These are phyloP conservation scores for Charadrius vociferus DNA, from an alignment of 2,113 vertebrate genomes.

Conservation along the genomic window DNA sequence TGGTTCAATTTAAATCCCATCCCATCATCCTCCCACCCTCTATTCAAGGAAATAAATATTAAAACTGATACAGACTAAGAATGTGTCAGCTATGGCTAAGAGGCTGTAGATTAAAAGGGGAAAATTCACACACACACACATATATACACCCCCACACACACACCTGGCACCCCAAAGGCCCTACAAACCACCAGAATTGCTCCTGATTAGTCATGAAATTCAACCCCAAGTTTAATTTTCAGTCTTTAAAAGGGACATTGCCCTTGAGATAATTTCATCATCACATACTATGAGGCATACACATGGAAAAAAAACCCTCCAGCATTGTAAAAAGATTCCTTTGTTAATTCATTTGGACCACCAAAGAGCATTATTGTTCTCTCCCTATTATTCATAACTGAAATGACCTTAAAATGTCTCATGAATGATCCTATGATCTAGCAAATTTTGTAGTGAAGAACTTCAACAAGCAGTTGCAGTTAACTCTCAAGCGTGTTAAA, in stretches of 20 bases:
- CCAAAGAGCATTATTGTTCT: constrained; percentile 24
- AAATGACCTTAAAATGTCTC: not conserved
- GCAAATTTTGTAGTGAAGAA: not conserved
- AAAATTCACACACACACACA: not conserved
- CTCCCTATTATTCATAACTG: not conserved
- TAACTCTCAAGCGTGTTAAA: not conserved
- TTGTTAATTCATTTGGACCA: not conserved
- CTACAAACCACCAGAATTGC: not conserved
- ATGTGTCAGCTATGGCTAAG: not conserved
- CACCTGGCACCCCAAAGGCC: not conserved
- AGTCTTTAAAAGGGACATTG: not conserved
- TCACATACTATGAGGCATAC: not conserved
- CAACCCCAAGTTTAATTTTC: not conserved
- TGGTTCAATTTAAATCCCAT: not conserved
- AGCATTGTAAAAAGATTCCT: not conserved
- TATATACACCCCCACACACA: no score
- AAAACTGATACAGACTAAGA: not conserved
- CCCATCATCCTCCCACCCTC: not conserved
- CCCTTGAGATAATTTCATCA: constrained; percentile 4
- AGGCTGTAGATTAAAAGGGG: not conserved
- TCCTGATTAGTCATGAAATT: not conserved
- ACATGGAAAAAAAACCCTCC: not conserved
- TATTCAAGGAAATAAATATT: not conserved
- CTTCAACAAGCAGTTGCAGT: not conserved
- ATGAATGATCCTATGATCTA: not conserved